Conservation (phyloP, 2,888 invertebrate species). For the Apomyelois bistriatella region DNA sequence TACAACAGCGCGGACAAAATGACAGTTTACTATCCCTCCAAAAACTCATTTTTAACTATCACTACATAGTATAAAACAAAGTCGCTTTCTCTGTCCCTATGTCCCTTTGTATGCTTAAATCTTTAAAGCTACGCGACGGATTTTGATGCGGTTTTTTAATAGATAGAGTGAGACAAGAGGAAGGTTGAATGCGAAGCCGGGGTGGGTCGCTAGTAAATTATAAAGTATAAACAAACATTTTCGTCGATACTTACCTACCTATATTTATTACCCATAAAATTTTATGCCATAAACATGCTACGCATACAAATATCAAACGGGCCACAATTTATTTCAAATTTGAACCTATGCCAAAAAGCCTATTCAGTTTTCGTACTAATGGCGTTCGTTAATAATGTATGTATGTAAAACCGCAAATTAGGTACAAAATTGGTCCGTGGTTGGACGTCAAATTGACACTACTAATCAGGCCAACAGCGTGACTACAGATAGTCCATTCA, state of each 20-base stretch:
- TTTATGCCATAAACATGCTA: neutral
- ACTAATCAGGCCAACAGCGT: neutral
- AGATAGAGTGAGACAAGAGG: too few relatives aligned
- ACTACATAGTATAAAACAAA: too few relatives aligned
- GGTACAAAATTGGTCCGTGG: conserved; percentile 24
- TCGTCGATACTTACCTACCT: neutral
- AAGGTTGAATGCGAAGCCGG: too few relatives aligned
- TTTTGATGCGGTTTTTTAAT: too few relatives aligned
- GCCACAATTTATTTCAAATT: neutral
- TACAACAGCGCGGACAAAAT: too few relatives aligned
- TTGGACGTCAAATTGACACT: conserved; percentile 7
- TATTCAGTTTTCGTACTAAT: neutral
- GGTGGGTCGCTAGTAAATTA: too few relatives aligned
- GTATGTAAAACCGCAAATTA: conserved; percentile 31
- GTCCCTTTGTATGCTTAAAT: too few relatives aligned
- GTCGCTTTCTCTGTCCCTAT: too few relatives aligned
- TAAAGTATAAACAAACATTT: too few relatives aligned
- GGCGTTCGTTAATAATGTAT: neutral
- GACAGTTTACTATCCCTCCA: too few relatives aligned
- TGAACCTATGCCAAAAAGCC: neutral
- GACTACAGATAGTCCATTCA: neutral
- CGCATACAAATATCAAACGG: neutral
- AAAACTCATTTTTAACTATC: too few relatives aligned
- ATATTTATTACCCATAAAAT: neutral
- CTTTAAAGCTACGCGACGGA: too few relatives aligned